Evolutionary conservation across 2,888 invertebrate species (phyloP).

Genomic region (Eupeodes latifasciatus): DNA sequence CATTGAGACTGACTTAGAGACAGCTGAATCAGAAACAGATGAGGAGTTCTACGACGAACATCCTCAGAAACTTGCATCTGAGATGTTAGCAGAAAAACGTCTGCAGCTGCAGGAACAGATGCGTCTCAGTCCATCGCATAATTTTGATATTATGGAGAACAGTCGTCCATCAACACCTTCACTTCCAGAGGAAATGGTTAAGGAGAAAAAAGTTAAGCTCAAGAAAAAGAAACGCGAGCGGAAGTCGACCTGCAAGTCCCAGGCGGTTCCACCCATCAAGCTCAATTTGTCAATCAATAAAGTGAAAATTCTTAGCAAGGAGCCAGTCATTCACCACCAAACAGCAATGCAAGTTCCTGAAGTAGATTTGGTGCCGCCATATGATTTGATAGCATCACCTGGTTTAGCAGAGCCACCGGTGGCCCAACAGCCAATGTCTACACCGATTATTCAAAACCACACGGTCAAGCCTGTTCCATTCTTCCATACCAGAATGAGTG

Average conservation of each 20-base stretch:
- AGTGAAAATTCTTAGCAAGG: conserved; percentile 33
- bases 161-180: conserved; percentile 88
- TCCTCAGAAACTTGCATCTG: conserved; percentile 90
- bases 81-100: conserved; percentile 90
- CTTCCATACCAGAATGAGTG: conserved; percentile 79
- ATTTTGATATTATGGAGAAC: conserved; percentile 86
- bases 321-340: conserved; percentile 40
- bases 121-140: conserved; percentile 87
- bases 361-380: conserved; percentile 73
- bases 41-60: conserved; percentile 95
- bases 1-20: conserved; percentile 93
- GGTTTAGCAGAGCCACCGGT: conserved; percentile 78
- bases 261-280: conserved; percentile 79
- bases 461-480: conserved; percentile 41
- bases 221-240: conserved; percentile 89
- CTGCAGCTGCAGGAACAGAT: conserved; percentile 88
- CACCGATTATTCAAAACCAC: conserved; percentile 45
- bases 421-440: conserved; percentile 51
- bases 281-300: conserved; percentile 53
- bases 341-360: conserved; percentile 66
- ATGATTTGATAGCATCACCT: conserved; percentile 75
- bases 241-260: conserved; percentile 84
- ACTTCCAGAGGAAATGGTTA: conserved; percentile 84
- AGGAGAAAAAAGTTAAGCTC: conserved; percentile 85
- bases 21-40: conserved; percentile 93